These are phyloP conservation scores for Blera fallax DNA, from an alignment of 2,888 invertebrate genomes.

Conservation along the genomic window DNA sequence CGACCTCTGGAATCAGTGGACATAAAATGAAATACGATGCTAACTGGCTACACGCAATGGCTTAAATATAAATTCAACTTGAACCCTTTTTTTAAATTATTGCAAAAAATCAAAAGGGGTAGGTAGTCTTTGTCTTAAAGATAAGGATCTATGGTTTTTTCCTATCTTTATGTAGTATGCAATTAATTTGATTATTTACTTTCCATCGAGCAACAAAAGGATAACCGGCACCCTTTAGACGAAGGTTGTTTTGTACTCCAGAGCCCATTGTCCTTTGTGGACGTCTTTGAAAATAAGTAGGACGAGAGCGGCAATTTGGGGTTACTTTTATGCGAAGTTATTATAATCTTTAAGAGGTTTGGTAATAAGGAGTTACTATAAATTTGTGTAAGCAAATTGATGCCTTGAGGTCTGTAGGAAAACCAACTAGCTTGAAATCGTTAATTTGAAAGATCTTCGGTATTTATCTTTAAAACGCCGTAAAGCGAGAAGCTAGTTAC, in stretches of 20 bases:
- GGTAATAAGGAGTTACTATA: too few species aligned
- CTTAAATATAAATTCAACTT: conserved; percentile 1
- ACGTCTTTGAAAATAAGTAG: background rate
- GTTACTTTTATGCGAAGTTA: too few species aligned
- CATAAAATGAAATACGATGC: conserved; percentile 34
- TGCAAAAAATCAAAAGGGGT: background rate
- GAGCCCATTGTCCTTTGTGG: background rate
- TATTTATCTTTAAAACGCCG: too few species aligned
- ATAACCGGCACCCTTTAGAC: too few species aligned
- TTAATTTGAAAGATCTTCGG: too few species aligned
- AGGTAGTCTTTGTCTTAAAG: background rate
- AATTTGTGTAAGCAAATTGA: too few species aligned
- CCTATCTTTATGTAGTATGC: background rate
- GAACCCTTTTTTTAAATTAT: conserved; percentile 22
- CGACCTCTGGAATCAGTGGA: conserved; percentile 3
- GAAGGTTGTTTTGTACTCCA: background rate
- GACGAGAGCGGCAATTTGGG: too few species aligned
- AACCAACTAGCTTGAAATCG: too few species aligned
- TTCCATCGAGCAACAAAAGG: background rate
- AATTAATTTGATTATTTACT: conserved; percentile 24
- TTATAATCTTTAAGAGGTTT: too few species aligned
- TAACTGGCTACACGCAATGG: background rate
- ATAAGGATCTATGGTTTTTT: conserved; percentile 4
- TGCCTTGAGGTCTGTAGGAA: too few species aligned
- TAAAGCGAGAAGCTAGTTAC: too few species aligned